Percentiles rank a stretch among this genome's conserved stretches.
Evolutionary conservation across 2,888 invertebrate species (phyloP).

Genomic region (Chromoteleia sp.): DNA sequence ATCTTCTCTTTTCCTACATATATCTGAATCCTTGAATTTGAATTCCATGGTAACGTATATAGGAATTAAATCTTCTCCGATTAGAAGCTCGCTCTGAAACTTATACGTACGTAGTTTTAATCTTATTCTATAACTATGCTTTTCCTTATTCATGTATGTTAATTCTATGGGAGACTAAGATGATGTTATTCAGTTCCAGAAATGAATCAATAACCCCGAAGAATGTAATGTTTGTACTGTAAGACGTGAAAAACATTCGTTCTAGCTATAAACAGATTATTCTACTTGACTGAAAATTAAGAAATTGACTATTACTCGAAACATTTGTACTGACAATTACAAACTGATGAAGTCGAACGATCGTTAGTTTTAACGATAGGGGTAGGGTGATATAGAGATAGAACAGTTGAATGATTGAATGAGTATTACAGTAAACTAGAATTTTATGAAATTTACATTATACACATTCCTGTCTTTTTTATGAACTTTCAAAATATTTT

Average conservation of each 20-base stretch:
- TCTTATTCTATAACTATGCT: slow-evolving; percentile 47
- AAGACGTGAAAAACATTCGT: neutral
- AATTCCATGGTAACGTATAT: slow-evolving; percentile 31
- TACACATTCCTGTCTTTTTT: too few species aligned
- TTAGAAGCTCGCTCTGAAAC: slow-evolving; percentile 37
- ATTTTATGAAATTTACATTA: too few species aligned
- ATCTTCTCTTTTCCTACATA: slow-evolving; percentile 7
- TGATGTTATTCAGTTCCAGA: slow-evolving; percentile 27
- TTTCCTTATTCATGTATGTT: slow-evolving; percentile 47
- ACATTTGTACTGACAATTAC: too few species aligned
- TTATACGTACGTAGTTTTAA: slow-evolving; percentile 49
- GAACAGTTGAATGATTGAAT: too few species aligned
- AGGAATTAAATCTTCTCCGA: slow-evolving; percentile 43
- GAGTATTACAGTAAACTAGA: too few species aligned
- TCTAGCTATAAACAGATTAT: too few species aligned
- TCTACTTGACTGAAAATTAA: neutral
- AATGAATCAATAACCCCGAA: slow-evolving; percentile 31
- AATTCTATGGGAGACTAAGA: slow-evolving; percentile 35
- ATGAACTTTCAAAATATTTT: too few species aligned
- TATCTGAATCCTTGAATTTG: slow-evolving; percentile 26
- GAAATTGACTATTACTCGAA: too few species aligned
- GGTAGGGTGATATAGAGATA: too few species aligned
- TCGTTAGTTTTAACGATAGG: too few species aligned
- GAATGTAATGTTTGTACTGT: slow-evolving; percentile 14
- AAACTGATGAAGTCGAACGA: too few species aligned